Evolutionary conservation across 2,888 invertebrate species (phyloP).

Genomic region (Muschampia plurimacula): DNA sequence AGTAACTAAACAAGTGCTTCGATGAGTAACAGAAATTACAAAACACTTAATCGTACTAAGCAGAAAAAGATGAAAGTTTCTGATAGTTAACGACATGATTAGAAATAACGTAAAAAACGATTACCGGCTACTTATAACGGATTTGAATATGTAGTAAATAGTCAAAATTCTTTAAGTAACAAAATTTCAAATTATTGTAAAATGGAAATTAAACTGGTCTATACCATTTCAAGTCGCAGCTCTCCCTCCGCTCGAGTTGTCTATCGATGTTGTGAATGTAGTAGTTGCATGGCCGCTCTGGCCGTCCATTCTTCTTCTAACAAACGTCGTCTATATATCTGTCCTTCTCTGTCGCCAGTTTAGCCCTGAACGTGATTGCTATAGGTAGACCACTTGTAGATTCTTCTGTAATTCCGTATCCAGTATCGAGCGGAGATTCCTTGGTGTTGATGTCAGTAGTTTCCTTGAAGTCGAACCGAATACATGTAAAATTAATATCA

Average conservation of each 20-base stretch:
- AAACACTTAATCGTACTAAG: neutral
- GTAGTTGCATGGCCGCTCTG: slow-evolving; percentile 82
- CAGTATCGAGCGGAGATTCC: slow-evolving; percentile 76
- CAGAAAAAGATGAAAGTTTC: neutral
- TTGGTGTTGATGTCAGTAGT: slow-evolving; percentile 78
- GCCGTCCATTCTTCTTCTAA: slow-evolving; percentile 75
- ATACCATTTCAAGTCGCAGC: slow-evolving; percentile 81
- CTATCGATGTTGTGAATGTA: slow-evolving; percentile 84
- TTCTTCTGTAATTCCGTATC: slow-evolving; percentile 79
- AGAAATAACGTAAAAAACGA: neutral
- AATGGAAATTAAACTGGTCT: slow-evolving; percentile 53
- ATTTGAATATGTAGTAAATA: neutral
- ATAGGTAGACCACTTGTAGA: slow-evolving; percentile 82
- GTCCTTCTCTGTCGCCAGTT: slow-evolving; percentile 78
- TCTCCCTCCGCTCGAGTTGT: slow-evolving; percentile 77
- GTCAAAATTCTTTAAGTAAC: neutral
- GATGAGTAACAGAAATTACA: neutral
- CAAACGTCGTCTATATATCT: slow-evolving; percentile 73
- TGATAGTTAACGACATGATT: neutral
- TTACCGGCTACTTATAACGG: neutral
- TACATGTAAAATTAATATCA: neutral
- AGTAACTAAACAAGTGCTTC: neutral
- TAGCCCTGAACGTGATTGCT: slow-evolving; percentile 72
- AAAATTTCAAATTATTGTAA: slow-evolving; percentile 10
- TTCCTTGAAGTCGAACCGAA: slow-evolving; percentile 70